Base-by-base conservation (phyloP, 2,888 invertebrate species). In the Embidobia sp. region DNA sequence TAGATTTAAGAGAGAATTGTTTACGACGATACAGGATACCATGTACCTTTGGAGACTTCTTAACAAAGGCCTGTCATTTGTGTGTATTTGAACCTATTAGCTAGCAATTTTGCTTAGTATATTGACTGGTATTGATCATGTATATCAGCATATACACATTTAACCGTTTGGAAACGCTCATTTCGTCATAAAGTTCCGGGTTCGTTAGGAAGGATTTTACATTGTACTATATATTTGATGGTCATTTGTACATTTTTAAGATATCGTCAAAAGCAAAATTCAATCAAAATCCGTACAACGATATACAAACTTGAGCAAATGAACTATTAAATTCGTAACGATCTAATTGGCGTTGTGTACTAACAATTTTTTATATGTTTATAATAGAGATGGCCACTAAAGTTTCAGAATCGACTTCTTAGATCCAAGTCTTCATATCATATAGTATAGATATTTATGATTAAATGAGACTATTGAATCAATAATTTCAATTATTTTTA, bases 171-270 rank as follows among this genome's bases (percentile, higher is more conserved):
- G 76, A 70, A 77, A 77, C 70, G 64, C 59, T 57, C 26, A 46
- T 66, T 59, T 66, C 13, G 59, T 19, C 33, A 33, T 18, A 51
- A 27, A 53, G 19, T 72, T 46, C 26, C 18, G 72, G 64, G 37
- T 78, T 64, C 37, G 26, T 40, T 66, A 59, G 73, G 73, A 77
- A 77, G 69, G 74, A 78, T 74, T 74, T 57, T 55, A 53, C 40
- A 33, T 74, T 69, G 69, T 74, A 78, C 75, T 75, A 53, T 72
- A 26, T 18, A 72, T 66, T 53, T 40, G 27, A 74, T 59, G 61
- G 51, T 70, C 26, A 53, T 64, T 74, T 78, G 75, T 75, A 70
- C 66, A 53, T 61, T 59, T 19, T 19, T 66, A 61, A 75, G 67
- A 75, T 75, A 74, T 40, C 37, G 78, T 72, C 61, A 59, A 31